Evolutionary conservation across 1,140 invertebrate genomes (phyloP).

Genomic region (Drosophila kikkawai): DNA sequence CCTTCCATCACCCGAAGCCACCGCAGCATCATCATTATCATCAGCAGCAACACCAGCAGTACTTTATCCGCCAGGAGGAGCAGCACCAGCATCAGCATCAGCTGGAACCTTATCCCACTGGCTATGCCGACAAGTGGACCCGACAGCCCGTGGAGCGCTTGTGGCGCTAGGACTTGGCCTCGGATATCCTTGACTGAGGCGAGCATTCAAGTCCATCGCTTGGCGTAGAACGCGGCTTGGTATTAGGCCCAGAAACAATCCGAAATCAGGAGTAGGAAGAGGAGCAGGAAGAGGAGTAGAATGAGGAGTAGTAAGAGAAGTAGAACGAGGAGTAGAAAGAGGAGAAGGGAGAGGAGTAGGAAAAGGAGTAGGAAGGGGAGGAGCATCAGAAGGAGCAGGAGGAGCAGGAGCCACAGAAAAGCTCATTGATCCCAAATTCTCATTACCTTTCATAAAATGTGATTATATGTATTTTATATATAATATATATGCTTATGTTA

Average conservation of each 20-base stretch:
- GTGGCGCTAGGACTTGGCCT: slow-evolving; percentile 6
- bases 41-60: neutral
- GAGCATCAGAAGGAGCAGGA: neutral
- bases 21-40: neutral
- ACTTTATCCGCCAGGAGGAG: slow-evolving; percentile 1
- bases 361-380: neutral
- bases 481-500: slow-evolving; percentile 1
- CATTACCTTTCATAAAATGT: neutral
- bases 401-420: neutral
- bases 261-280: neutral
- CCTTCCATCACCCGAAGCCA: slow-evolving; percentile 2
- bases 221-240: slow-evolving; percentile 17
- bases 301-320: neutral
- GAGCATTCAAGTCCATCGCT: slow-evolving; percentile 2
- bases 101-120: neutral
- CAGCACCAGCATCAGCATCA: neutral
- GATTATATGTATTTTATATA: slow-evolving; percentile 9
- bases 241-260: neutral
- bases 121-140: slow-evolving; percentile 6
- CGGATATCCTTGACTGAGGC: neutral
- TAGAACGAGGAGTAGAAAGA: too few species aligned
- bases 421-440: neutral
- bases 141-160: slow-evolving; percentile 11
- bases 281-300: neutral
- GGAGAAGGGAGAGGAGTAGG: neutral